phyloP scores from a whole-genome alignment of 2,113 vertebrate species.

The Hippocampus zosterae region DNA sequence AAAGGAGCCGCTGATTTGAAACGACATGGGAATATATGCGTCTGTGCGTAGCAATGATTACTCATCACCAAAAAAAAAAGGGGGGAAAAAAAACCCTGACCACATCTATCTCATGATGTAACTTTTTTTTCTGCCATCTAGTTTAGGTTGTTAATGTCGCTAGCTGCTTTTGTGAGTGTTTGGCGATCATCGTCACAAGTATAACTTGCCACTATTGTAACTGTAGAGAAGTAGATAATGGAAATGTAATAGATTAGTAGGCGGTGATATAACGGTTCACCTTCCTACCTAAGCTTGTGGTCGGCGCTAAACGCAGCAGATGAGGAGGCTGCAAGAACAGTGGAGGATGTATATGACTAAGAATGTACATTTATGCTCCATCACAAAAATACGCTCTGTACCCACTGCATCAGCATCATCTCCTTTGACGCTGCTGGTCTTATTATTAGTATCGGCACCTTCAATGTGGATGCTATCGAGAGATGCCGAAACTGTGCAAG shows the following conservation, averaged over 20 bases:
- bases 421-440: background rate
- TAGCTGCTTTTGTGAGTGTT: no score
- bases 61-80: constrained; percentile 27
- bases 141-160: background rate
- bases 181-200: no score
- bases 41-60: constrained; percentile 13
- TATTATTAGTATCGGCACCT: background rate
- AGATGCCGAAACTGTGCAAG: background rate
- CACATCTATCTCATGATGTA: background rate
- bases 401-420: background rate
- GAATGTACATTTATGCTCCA: background rate
- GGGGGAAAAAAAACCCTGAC: constrained; percentile 1
- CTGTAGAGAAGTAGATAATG: background rate
- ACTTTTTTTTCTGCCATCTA: background rate
- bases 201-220: background rate
- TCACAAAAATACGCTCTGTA: background rate
- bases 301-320: constrained; percentile 24
- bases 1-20: constrained; percentile 60
- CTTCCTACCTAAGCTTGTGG: constrained; percentile 19
- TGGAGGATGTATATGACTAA: constrained; percentile 47
- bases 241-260: background rate
- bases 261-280: constrained; percentile 12
- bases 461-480: background rate
- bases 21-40: constrained; percentile 19
- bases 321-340: constrained; percentile 27